phyloP scores from a whole-genome alignment of 2,797 vertebrate species.

The Carduelis carduelis region DNA sequence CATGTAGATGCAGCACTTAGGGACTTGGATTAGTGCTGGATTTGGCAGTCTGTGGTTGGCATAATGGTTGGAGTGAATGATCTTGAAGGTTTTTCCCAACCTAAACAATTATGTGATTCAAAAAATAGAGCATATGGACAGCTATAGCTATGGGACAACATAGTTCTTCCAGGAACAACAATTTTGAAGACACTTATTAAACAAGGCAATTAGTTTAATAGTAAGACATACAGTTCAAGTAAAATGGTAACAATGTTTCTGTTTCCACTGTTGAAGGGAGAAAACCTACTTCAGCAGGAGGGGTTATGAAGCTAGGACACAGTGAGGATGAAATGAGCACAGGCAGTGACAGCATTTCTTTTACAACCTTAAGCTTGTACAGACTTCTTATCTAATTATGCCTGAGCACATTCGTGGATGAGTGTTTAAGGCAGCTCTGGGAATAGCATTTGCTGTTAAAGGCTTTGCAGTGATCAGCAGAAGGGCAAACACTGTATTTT shows the following conservation, averaged over 20 bases:
- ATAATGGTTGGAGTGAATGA: neutral
- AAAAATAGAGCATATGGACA: neutral
- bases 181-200: neutral
- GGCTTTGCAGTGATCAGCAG: neutral
- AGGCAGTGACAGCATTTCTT: neutral
- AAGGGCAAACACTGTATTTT: neutral
- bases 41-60: neutral
- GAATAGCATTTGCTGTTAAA: neutral
- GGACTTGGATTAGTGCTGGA: neutral
- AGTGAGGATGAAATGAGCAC: neutral
- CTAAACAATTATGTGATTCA: neutral
- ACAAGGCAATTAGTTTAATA: neutral
- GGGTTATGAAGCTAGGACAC: neutral
- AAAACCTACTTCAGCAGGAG: neutral
- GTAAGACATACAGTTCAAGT: neutral
- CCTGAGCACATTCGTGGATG: neutral
- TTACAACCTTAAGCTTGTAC: neutral
- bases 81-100: neutral
- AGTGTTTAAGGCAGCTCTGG: neutral
- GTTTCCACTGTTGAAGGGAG: neutral
- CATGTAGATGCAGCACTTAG: rapidly evolving
- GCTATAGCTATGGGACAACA: neutral
- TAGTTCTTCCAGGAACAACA: neutral
- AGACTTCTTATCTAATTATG: neutral
- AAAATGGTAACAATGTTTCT: neutral